Percentiles rank a stretch among this genome's conserved stretches.
Conservation (phyloP, 2,113 vertebrate genomes). For the Notarius quadriscutis region DNA sequence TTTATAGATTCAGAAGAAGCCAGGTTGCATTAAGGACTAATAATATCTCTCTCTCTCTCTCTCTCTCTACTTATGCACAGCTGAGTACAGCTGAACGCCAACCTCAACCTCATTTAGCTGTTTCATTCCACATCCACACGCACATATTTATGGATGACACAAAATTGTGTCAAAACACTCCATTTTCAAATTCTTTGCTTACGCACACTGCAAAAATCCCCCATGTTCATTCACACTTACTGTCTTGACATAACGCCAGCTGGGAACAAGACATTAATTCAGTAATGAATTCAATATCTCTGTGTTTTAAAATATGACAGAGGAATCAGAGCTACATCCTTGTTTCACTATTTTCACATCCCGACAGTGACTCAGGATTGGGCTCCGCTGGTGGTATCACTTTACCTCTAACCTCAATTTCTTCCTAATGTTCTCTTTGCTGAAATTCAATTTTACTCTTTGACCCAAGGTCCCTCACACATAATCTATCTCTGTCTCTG, state of each 20-base stretch:
- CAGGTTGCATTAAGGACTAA: not conserved
- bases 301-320: not conserved
- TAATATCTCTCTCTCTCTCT: not conserved
- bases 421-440: slow-evolving; percentile 16
- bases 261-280: slow-evolving; percentile 13
- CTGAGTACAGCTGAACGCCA: slow-evolving; percentile 15
- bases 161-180: not conserved
- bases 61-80: not conserved
- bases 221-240: not conserved
- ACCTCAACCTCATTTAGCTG: slow-evolving; percentile 8
- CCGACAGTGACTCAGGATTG: slow-evolving; percentile 3
- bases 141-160: not conserved
- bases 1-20: slow-evolving; percentile 4
- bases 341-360: slow-evolving; percentile 1
- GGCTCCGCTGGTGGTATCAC: slow-evolving; percentile 8
- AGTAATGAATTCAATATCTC: not conserved
- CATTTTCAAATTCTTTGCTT: not conserved
- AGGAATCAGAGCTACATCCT: not conserved
- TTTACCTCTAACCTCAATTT: slow-evolving; percentile 10
- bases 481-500: slow-evolving; percentile 22
- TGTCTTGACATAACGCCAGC: not conserved
- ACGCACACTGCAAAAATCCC: not conserved
- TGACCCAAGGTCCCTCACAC: slow-evolving; percentile 14
- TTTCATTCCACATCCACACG: slow-evolving; percentile 13
- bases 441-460: slow-evolving; percentile 27